Percentiles rank a stretch among this genome's conserved stretches.
These are phyloP conservation scores for Lampropteryx suffumata DNA, from an alignment of 2,888 invertebrate species.

Conservation along the genomic window DNA sequence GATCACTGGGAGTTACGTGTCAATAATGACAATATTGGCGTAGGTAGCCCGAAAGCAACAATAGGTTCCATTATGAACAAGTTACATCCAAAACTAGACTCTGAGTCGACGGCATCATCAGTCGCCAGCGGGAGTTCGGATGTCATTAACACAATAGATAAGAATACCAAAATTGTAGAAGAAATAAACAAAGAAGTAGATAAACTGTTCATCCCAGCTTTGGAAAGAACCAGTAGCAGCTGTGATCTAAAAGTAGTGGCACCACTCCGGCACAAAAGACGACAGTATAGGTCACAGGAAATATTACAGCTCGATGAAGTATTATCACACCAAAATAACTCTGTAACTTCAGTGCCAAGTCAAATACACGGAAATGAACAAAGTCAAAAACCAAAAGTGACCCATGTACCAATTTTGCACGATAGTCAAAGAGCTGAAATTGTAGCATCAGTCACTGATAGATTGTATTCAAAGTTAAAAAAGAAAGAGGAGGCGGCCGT, in stretches of 20 bases:
- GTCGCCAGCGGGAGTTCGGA: slow-evolving; percentile 66
- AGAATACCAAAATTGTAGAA: slow-evolving; percentile 53
- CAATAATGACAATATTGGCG: slow-evolving; percentile 30
- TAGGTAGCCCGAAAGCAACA: slow-evolving; percentile 39
- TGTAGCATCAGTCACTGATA: slow-evolving; percentile 87
- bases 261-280: slow-evolving; percentile 64
- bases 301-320: slow-evolving; percentile 57
- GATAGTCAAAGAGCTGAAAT: slow-evolving; percentile 85
- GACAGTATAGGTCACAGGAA: slow-evolving; percentile 77
- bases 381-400: slow-evolving; percentile 44
- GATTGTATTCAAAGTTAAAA: slow-evolving; percentile 84
- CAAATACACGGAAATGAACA: slow-evolving; percentile 45
- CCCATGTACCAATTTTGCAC: slow-evolving; percentile 60
- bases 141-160: slow-evolving; percentile 56
- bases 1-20: slow-evolving; percentile 55
- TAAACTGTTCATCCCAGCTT: slow-evolving; percentile 63
- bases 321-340: slow-evolving; percentile 32
- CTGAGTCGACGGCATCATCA: slow-evolving; percentile 60
- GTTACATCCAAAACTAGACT: slow-evolving; percentile 54
- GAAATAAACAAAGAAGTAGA: slow-evolving; percentile 72
- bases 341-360: slow-evolving; percentile 45
- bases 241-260: slow-evolving; percentile 67
- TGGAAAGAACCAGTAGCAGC: slow-evolving; percentile 73
- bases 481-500: slow-evolving; percentile 76
- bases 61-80: slow-evolving; percentile 71